Percentiles rank a stretch among this genome's conserved stretches.
Evolutionary conservation across 64 coral and sea anemone species (phyloP).

Genomic region (Cladopsammia gracilis): DNA sequence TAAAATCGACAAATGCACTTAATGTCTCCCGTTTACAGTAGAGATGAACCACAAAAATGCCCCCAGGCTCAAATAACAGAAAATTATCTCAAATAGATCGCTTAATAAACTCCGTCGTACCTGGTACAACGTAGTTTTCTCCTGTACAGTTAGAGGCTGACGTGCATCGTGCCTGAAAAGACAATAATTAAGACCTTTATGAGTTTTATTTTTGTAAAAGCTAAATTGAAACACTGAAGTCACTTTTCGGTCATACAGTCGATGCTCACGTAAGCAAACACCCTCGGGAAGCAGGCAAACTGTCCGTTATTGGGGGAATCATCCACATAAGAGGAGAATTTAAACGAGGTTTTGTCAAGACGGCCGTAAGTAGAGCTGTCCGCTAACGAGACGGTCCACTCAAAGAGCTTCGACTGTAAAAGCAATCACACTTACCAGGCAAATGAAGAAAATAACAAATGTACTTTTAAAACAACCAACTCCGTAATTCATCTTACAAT

Average conservation of each 20-base stretch:
- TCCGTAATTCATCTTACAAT: background rate
- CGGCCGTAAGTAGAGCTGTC: too few species aligned
- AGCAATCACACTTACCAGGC: background rate
- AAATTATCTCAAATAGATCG: background rate
- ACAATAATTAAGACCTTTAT: background rate
- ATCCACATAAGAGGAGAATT: background rate
- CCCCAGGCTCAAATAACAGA: background rate
- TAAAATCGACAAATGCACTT: too few species aligned
- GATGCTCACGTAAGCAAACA: too few species aligned
- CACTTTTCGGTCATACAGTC: too few species aligned
- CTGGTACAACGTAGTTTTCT: background rate
- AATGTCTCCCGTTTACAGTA: too few species aligned
- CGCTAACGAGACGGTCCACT: too few species aligned
- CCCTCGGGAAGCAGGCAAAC: too few species aligned
- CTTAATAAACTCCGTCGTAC: background rate
- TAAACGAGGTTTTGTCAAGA: background rate
- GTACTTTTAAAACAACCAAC: background rate
- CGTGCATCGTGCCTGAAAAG: background rate
- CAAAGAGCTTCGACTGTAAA: background rate
- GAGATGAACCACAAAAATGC: background rate
- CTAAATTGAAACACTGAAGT: too few species aligned
- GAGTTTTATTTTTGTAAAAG: background rate
- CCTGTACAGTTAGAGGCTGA: background rate
- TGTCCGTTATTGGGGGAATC: too few species aligned
- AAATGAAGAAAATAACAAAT: conserved; percentile 14